Conservation (phyloP, 2,888 invertebrate species). For the Chrysomela aeneicollis region DNA sequence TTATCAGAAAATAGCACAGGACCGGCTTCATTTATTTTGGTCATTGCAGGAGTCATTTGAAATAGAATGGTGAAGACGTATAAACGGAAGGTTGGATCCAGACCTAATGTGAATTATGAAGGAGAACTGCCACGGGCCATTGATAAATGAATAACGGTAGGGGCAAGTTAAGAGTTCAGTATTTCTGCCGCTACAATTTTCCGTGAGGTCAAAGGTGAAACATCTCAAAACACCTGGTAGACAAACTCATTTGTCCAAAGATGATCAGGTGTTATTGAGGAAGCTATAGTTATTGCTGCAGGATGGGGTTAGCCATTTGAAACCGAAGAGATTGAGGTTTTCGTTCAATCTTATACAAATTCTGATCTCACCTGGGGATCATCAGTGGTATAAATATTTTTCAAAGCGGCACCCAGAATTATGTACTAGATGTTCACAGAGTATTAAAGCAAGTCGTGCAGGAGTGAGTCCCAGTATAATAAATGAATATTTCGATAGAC, state of each 20-base stretch:
- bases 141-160: no score
- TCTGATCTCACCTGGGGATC: background rate
- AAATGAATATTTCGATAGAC: background rate
- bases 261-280: constrained; percentile 7
- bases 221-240: constrained; percentile 6
- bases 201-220: background rate
- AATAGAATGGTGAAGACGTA: no score
- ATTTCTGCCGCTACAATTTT: constrained; percentile 12
- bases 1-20: no score
- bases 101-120: no score
- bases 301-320: constrained; percentile 15
- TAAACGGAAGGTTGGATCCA: no score
- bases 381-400: background rate
- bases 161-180: constrained; percentile 6
- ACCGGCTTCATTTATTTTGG: no score
- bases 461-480: constrained; percentile 3
- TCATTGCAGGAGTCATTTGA: no score
- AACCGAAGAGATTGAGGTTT: constrained; percentile 10
- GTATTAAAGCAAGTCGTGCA: background rate
- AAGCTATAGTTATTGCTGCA: constrained; percentile 11
- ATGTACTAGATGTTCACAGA: background rate
- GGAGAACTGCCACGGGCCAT: no score
- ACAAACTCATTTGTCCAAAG: constrained; percentile 15
- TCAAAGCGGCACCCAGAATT: background rate
- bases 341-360: constrained; percentile 17